Evolutionary conservation across 2,888 invertebrate species (phyloP).

Genomic region (Gymnocheta viridis): DNA sequence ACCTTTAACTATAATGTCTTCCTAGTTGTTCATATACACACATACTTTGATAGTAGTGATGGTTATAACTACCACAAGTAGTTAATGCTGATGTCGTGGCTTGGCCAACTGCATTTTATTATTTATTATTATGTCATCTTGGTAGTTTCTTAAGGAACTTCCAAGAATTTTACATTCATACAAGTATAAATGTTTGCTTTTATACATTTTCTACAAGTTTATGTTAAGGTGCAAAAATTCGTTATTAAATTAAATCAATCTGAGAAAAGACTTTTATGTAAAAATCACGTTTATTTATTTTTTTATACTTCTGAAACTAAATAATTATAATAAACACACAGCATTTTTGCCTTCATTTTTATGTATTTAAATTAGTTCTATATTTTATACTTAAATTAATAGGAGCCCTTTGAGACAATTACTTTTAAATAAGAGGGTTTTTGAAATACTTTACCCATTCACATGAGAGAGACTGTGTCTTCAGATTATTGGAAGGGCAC

Average conservation of each 20-base stretch:
- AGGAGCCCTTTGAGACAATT: too few relatives aligned
- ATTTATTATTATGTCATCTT: constrained; percentile 58
- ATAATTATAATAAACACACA: too few relatives aligned
- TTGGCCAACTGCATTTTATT: constrained; percentile 40
- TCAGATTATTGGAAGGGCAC: too few relatives aligned
- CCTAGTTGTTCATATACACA: background rate
- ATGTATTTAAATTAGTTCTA: too few relatives aligned
- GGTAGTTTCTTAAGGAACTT: constrained; percentile 41
- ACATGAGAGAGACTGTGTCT: too few relatives aligned
- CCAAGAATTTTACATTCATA: background rate
- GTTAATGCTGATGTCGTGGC: constrained; percentile 31
- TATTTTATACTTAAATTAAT: too few relatives aligned
- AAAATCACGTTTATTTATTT: too few relatives aligned
- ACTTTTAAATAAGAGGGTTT: too few relatives aligned
- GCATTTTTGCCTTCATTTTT: too few relatives aligned
- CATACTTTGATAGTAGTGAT: background rate
- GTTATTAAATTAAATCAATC: constrained; percentile 24
- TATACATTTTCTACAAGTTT: background rate
- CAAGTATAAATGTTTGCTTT: background rate
- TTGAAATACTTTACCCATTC: too few relatives aligned
- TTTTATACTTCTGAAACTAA: too few relatives aligned
- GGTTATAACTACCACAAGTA: background rate
- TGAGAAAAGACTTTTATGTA: too few relatives aligned
- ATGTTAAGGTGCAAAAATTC: background rate
- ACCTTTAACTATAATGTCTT: background rate